A percentile compares a stretch with the other conserved stretches of the same genome.
phyloP scores from a whole-genome alignment of 2,888 invertebrate genomes.

The Cantharis rustica region DNA sequence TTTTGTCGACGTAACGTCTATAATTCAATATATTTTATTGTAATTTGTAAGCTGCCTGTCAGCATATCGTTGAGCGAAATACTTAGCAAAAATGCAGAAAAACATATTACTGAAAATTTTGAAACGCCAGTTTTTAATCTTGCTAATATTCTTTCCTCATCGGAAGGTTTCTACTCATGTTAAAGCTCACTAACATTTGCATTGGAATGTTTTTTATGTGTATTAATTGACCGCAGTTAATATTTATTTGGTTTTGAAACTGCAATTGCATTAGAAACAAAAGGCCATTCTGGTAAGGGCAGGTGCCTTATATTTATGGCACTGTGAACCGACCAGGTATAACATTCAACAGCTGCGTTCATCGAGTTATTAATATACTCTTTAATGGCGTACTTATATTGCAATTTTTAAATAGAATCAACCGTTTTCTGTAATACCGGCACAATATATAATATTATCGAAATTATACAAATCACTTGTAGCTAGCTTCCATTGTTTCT shows the following conservation, averaged over 20 bases:
- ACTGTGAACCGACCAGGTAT: slow-evolving; percentile 22
- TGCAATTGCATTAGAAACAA: slow-evolving; percentile 1
- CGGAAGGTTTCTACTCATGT: not conserved
- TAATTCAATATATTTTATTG: not conserved
- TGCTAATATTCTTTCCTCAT: no score
- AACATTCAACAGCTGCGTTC: slow-evolving; percentile 18
- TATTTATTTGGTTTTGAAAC: not conserved
- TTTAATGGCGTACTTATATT: slow-evolving; percentile 22
- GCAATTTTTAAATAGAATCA: slow-evolving; percentile 20
- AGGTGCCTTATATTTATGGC: slow-evolving; percentile 29
- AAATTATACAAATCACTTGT: not conserved
- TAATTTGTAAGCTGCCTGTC: not conserved
- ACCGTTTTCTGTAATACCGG: not conserved
- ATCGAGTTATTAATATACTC: slow-evolving; percentile 26
- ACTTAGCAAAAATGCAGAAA: not conserved
- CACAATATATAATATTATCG: not conserved
- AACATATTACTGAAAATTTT: not conserved
- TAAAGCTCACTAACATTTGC: not conserved
- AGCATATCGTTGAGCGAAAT: not conserved
- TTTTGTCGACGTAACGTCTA: not conserved
- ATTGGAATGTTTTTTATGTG: not conserved
- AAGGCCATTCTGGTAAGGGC: slow-evolving; percentile 16
- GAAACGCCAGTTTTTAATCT: no score
- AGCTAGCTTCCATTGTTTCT: no score
- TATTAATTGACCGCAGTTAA: not conserved